Evolutionary conservation across 2,797 vertebrate genomes (phyloP).

Genomic region (Australoheros facetus): DNA sequence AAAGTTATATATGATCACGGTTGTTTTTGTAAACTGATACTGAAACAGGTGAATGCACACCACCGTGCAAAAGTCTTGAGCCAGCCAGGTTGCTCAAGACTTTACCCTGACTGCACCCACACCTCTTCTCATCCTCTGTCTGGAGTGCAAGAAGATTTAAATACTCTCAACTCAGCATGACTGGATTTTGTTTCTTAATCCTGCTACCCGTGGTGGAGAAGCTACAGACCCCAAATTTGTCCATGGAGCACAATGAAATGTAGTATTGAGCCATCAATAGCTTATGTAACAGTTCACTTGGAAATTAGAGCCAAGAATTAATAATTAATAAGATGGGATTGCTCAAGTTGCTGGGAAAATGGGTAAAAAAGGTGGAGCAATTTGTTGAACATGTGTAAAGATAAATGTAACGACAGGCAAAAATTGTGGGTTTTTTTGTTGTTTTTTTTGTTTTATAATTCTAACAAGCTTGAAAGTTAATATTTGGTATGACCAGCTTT

Average conservation of each 20-base stretch:
- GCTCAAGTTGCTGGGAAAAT: neutral
- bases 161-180: slow-evolving; percentile 64
- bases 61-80: neutral
- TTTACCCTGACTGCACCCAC: slow-evolving; percentile 60
- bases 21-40: no score
- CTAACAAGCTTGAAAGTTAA: no score
- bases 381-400: neutral
- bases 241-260: slow-evolving; percentile 12
- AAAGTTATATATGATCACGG: neutral
- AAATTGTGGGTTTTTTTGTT: neutral
- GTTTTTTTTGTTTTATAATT: neutral
- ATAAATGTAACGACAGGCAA: neutral
- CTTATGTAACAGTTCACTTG: neutral
- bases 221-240: slow-evolving; percentile 19
- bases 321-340: no score
- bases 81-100: no score
- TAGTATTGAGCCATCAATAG: neutral
- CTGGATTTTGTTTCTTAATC: slow-evolving; percentile 67
- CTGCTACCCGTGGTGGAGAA: slow-evolving; percentile 20
- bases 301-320: slow-evolving; percentile 15
- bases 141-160: slow-evolving; percentile 65
- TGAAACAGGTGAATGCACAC: neutral
- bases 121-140: slow-evolving; percentile 65
- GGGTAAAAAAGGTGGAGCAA: neutral
- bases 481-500: neutral